Conservation (phyloP, 1,140 invertebrate species). For the Trinorchestia longiramus region DNA sequence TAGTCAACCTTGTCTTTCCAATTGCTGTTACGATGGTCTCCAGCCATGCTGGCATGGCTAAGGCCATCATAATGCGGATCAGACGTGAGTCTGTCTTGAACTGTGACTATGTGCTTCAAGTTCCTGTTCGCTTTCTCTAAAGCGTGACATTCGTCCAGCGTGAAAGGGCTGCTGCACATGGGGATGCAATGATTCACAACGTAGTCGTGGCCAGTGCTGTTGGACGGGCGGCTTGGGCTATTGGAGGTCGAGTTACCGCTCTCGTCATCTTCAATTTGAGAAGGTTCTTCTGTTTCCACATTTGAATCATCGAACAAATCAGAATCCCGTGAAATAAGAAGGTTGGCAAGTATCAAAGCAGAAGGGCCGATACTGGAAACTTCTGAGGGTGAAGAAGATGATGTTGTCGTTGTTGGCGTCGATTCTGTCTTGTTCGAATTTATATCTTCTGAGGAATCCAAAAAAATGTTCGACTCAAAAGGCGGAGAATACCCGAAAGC, state of each 20-base stretch:
- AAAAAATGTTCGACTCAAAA: conserved; percentile 23
- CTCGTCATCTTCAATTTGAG: neutral
- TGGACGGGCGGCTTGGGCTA: neutral
- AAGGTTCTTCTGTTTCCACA: neutral
- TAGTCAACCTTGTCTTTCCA: neutral
- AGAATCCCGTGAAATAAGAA: neutral
- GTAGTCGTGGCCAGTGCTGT: neutral
- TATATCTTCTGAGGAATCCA: neutral
- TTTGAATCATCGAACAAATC: neutral
- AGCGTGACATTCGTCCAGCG: neutral
- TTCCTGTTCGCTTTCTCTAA: neutral
- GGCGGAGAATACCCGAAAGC: neutral
- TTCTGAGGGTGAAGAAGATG: neutral
- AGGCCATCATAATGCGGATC: neutral
- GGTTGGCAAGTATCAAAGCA: neutral
- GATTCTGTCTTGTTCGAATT: neutral
- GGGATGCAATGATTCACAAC: neutral
- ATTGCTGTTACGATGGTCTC: neutral
- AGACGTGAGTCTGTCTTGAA: conserved; percentile 11
- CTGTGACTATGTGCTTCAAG: neutral
- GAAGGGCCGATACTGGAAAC: neutral
- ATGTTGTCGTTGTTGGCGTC: neutral
- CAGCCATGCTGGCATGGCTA: neutral
- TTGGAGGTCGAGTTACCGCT: neutral
- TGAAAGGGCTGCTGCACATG: neutral